Evolutionary conservation across 1,140 invertebrate genomes (phyloP).

Genomic region (Laupala kohalensis): DNA sequence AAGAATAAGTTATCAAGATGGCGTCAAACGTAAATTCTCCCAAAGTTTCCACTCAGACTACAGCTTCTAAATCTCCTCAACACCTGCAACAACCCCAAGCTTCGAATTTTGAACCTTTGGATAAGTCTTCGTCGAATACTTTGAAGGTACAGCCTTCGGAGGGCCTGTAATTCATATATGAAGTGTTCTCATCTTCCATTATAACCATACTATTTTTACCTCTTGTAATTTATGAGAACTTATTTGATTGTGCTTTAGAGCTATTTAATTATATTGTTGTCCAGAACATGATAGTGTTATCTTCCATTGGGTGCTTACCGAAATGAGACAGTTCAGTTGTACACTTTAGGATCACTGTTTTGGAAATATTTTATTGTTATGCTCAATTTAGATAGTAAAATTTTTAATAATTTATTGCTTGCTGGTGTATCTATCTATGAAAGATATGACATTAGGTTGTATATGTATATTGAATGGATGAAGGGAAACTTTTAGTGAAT

Average conservation of each 20-base stretch:
- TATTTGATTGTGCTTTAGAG: too few relatives aligned
- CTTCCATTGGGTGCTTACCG: neutral
- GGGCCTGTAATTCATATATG: neutral
- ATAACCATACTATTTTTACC: neutral
- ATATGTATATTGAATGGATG: too few relatives aligned
- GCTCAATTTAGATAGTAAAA: too few relatives aligned
- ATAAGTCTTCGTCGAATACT: conserved; percentile 32
- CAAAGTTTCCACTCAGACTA: conserved; percentile 5
- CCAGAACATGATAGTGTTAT: neutral
- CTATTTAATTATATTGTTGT: neutral
- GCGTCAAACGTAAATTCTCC: conserved; percentile 11
- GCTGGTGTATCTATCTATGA: too few relatives aligned
- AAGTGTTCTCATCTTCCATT: neutral
- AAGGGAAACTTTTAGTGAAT: too few relatives aligned
- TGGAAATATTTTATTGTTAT: too few relatives aligned
- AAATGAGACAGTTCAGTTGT: neutral
- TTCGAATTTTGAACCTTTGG: conserved; percentile 30
- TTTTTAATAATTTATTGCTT: too few relatives aligned
- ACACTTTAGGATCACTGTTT: too few relatives aligned
- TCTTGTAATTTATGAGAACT: neutral
- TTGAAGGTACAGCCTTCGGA: conserved; percentile 25
- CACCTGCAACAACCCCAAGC: conserved; percentile 23
- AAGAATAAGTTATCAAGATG: conserved; percentile 8
- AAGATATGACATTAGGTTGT: too few relatives aligned
- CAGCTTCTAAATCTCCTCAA: conserved; percentile 16